Base-by-base conservation (phyloP, 2,797 vertebrate species). In the Chromis chromis region DNA sequence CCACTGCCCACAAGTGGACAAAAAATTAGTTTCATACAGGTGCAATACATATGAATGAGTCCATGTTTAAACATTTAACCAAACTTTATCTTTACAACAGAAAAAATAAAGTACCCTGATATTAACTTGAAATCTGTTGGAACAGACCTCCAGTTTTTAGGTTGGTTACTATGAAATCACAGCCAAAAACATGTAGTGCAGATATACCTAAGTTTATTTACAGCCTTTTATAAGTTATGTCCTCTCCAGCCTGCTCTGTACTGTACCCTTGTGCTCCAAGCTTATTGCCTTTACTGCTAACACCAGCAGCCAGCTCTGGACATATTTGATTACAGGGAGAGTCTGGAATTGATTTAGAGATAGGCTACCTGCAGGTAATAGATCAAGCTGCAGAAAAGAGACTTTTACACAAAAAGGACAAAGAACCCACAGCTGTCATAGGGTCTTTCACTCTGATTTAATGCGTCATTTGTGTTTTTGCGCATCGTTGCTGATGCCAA, bases 271-370 rank as follows among this genome's bases (percentile, higher is more conserved):
- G n/a, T 40, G 19, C 44, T 68, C 33, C 17, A 21, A 42, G 46
- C 24, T 24, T 63, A 36, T 49, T 55, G 49, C 33, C 19, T 40
- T 58, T 19, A 21, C 33, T 13, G 39, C 25, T 48, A 42, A n/a
- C 14, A 3, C 50, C 39, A 65, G 55, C 67, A 46, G 46, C 25
- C 44, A 10, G 14, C 31, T 67, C 60, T 44, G 28, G 50, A 14
- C 19, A 22, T 46, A 53, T 65, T 65, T 62, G 40, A 72, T 68
- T 24, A 39, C 28, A 17, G 25, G 48, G 44, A 0, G 5, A 46
- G 28, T 70, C 40, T 59, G 39, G 54, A 66, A 66, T 42, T 69
- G 59, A 76, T 73, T 49, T 36, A 42, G 33, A 64, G 60, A 57
- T 12, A 8, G 40, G 42, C 39, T 69, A 21, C 53, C 44, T 52